Evolutionary conservation across 2,797 vertebrate genomes (phyloP), one percentile per base, ranked within the genome.

Genomic region (Momotus momota): DNA sequence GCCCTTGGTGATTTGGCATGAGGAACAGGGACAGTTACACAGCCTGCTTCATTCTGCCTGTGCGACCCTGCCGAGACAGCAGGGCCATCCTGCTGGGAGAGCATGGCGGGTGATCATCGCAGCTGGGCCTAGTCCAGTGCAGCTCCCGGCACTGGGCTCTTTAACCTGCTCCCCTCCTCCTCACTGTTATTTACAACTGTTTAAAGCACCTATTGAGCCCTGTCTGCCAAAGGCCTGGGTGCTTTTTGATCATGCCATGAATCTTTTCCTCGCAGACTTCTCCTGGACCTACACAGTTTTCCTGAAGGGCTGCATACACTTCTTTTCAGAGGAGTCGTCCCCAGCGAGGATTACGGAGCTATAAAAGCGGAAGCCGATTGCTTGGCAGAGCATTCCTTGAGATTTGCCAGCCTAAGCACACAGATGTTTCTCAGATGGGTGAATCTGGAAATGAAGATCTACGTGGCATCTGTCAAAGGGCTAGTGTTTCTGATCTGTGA

Each of bases 361-460:
- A 43, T 96, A 96, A 95, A 97, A 96, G 94, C 94, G 93, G 91
- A 94, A 94, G 93, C 71, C 27, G 55, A 64, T 62, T 65, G 81
- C 95, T 94, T 91, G 91, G 95, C 91, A 80, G 48, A 83, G 91
- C 88, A 94, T 81, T 88, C 94, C 90, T 89, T 87, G 94, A 96
- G 89, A 96, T 94, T 94, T 96, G 89, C 97, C 97, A 98, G 98
- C 98, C 98, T 98, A 98, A 97, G 98, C 97, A 93, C 92, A 96
- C 99, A 99, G 98, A 98, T 99, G 98, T 98, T 98, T 94, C 97
- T 99, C 98, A 99, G 98, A 98, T 99, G 99, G 97, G 85, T 90
- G 83, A 94, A 98, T 98, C 94, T 98, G 98, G 97, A 98, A 95
- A 97, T 98, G 98, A 98, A 96, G 98, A 98, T 98, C 97, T 98